Evolutionary conservation across 2,797 vertebrate species (phyloP), one percentile per base, ranked within the genome.

Genomic region (Parotocinclus haroldoi): DNA sequence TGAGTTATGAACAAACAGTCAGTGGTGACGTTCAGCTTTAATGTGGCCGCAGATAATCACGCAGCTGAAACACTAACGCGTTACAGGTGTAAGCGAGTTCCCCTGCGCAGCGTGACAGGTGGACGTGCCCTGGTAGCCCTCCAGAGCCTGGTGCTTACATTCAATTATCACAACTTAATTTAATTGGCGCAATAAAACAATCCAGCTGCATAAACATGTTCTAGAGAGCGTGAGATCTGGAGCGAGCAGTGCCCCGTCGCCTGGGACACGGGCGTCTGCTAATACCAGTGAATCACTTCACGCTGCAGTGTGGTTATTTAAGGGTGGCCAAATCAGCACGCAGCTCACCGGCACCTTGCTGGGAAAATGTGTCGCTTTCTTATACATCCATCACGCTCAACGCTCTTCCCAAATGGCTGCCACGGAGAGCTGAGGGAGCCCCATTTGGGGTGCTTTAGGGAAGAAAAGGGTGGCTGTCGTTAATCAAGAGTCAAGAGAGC

Each of bases 171-270:
- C 81, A 76, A 81, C 82, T 84, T 87, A 78, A 83, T 85, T 86
- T 80, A 85, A 81, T 82, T 86, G 86, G 76, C 76, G 78, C 83
- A 88, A 89, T 90, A 90, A 90, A 91, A 86, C 85, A 85, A 89
- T 89, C 84, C 89, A 91, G 90, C 90, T 91, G 90, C 87, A 88
- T 88, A 87, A 91, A 90, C 88, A 90, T 81, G 85, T 89, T 86
- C 87, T 76, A 81, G 81, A 86, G 84, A 75, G 87, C 85, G 88
- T 89, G 87, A 89, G 88, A 88, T 87, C 81, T 83, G 79, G 84
- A 89, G 79, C 81, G 81, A 74, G 73, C 78, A 78, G 85, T 75
- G 79, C 81, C 84, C 83, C 80, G 72, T 78, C 80, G 82, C 88
- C 83, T 84, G 44, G 77, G 82, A 82, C 83, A 76, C 78, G 65